A percentile compares a stretch with the other conserved stretches of the same genome.
Evolutionary conservation across 2,797 vertebrate genomes (phyloP).

Genomic region (Mionectes olivaceus): DNA sequence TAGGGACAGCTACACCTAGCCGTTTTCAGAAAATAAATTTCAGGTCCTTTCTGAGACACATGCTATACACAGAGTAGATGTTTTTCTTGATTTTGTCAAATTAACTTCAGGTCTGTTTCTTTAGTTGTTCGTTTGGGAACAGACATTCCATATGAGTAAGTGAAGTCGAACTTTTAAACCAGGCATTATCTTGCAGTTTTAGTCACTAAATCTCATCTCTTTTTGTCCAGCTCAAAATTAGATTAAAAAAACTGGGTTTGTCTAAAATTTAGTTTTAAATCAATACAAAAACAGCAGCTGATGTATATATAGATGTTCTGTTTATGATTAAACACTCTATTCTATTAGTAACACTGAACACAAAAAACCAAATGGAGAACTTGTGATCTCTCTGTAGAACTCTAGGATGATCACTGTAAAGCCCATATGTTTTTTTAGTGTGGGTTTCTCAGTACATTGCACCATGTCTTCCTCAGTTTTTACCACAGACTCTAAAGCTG

Average conservation of each 20-base stretch:
- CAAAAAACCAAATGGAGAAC: background rate
- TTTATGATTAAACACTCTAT: background rate
- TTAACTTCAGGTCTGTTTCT: background rate
- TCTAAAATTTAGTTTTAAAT: background rate
- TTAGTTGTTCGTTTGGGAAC: background rate
- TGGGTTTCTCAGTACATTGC: background rate
- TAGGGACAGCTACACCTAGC: background rate
- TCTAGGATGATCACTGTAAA: background rate
- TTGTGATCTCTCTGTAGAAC: background rate
- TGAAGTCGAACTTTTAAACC: background rate
- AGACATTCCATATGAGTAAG: background rate
- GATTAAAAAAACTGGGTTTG: background rate
- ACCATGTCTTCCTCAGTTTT: background rate
- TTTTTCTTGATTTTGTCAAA: background rate
- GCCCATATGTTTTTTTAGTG: accelerated
- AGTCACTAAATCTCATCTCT: background rate
- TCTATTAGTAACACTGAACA: background rate
- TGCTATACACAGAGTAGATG: background rate
- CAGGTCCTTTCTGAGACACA: background rate
- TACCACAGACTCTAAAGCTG: background rate
- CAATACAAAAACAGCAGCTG: background rate
- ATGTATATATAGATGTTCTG: background rate
- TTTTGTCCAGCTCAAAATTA: background rate
- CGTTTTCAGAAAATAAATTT: background rate
- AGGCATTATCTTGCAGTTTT: background rate